Conservation (phyloP, 2,113 vertebrate species). For the Emydura subglobosa region DNA sequence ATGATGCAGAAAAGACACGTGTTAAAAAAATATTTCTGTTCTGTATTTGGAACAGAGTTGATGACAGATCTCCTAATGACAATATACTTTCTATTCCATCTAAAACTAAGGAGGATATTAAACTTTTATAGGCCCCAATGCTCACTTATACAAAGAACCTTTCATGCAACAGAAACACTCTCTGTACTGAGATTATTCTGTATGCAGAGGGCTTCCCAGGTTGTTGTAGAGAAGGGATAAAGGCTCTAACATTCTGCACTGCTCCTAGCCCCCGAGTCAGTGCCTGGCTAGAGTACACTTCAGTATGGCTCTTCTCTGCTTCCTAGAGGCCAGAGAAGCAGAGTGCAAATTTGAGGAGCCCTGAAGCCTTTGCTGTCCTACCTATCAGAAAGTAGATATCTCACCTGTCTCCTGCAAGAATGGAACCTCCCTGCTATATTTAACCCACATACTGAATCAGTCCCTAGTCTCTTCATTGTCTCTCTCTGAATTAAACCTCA, state of each 20-base stretch:
- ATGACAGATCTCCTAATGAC: not conserved
- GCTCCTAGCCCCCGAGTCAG: not conserved
- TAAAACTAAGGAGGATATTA: not conserved
- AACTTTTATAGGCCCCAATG: not conserved
- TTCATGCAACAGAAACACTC: not conserved
- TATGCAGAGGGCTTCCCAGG: not conserved
- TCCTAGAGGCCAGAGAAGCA: no score
- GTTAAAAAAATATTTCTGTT: not conserved
- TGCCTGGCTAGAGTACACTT: not conserved
- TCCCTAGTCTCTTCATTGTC: not conserved
- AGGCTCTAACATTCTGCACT: not conserved
- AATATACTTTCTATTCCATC: not conserved
- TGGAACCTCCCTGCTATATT: no score
- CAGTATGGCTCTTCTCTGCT: not conserved
- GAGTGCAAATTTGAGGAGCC: no score
- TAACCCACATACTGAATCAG: no score
- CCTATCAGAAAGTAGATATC: no score
- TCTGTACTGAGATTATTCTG: not conserved
- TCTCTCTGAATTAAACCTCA: not conserved
- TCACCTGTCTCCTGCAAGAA: no score
- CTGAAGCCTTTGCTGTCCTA: no score
- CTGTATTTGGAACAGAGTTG: not conserved
- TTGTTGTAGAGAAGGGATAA: not conserved
- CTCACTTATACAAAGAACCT: not conserved
- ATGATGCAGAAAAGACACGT: not conserved